Evolutionary conservation across 2,797 vertebrate genomes (phyloP).

Genomic region (Neopelma chrysocephalum): DNA sequence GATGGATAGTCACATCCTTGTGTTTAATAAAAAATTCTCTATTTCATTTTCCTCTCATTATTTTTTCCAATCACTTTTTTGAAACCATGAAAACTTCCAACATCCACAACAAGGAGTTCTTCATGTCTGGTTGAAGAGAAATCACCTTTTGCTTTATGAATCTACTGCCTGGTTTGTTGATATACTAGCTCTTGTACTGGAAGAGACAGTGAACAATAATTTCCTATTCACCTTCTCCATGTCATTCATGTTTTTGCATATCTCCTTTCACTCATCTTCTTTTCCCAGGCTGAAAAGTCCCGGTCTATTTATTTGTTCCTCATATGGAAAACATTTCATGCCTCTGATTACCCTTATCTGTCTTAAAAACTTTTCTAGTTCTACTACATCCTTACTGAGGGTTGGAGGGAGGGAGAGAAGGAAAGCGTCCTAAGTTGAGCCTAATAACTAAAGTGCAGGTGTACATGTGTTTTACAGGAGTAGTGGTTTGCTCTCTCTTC

Average conservation of each 20-base stretch:
- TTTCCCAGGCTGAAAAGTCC: neutral
- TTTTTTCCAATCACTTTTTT: neutral
- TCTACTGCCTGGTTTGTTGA: neutral
- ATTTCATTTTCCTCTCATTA: neutral
- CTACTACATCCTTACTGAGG: neutral
- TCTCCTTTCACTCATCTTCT: neutral
- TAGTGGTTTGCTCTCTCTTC: neutral
- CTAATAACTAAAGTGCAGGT: neutral
- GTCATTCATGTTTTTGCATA: slow-evolving; percentile 31
- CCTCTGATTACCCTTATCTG: neutral
- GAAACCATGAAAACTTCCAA: neutral
- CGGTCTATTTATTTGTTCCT: neutral
- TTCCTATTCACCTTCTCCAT: neutral
- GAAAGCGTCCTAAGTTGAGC: neutral
- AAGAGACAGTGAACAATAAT: neutral
- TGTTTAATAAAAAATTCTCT: neutral
- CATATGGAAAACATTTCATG: neutral
- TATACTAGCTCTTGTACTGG: neutral
- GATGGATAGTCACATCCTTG: neutral
- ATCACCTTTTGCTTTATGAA: neutral
- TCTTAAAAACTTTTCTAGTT: neutral
- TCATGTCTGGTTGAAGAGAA: neutral
- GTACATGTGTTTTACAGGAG: neutral
- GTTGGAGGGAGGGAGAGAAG: neutral
- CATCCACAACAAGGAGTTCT: neutral